These are phyloP conservation scores for Poecilia latipinna DNA, from an alignment of 2,113 vertebrate genomes.

Conservation along the genomic window DNA sequence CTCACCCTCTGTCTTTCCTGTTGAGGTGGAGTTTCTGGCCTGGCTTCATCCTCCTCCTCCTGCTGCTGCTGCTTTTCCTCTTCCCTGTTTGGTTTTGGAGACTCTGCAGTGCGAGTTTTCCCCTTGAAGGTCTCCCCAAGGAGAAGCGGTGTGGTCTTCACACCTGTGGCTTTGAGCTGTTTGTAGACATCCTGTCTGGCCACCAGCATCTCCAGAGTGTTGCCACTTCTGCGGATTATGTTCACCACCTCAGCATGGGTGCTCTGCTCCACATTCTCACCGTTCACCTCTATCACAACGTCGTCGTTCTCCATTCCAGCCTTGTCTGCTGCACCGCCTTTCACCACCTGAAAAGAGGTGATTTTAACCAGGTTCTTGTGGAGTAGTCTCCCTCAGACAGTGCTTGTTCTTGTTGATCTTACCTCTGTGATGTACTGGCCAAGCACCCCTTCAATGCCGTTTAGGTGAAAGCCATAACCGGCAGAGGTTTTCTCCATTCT, in stretches of 20 bases:
- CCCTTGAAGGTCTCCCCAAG: slow-evolving; percentile 27
- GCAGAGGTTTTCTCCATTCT: slow-evolving; percentile 81
- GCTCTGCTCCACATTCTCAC: slow-evolving; percentile 82
- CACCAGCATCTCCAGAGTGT: slow-evolving; percentile 84
- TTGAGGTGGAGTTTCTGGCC: slow-evolving; percentile 29
- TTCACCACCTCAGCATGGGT: slow-evolving; percentile 84
- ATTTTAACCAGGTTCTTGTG: not conserved
- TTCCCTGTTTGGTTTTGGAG: slow-evolving; percentile 1
- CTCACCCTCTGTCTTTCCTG: slow-evolving; percentile 72
- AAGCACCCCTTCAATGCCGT: slow-evolving; percentile 80
- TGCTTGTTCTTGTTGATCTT: slow-evolving; percentile 6
- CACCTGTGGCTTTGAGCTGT: slow-evolving; percentile 81
- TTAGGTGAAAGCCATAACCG: slow-evolving; percentile 92
- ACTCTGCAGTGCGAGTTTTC: slow-evolving; percentile 31
- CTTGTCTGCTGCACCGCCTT: slow-evolving; percentile 79
- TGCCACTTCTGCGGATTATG: slow-evolving; percentile 80
- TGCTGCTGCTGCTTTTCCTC: slow-evolving; percentile 5
- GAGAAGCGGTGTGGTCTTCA: slow-evolving; percentile 77
- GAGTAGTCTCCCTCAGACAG: fast-evolving
- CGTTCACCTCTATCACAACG: slow-evolving; percentile 89
- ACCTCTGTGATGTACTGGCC: slow-evolving; percentile 89
- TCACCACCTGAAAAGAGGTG: slow-evolving; percentile 80
- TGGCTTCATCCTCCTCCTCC: slow-evolving; percentile 13
- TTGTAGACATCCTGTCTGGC: slow-evolving; percentile 81
- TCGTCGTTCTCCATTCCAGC: slow-evolving; percentile 87